Conservation (phyloP, 2,888 invertebrate species). For the Eubasilissa splendida region DNA sequence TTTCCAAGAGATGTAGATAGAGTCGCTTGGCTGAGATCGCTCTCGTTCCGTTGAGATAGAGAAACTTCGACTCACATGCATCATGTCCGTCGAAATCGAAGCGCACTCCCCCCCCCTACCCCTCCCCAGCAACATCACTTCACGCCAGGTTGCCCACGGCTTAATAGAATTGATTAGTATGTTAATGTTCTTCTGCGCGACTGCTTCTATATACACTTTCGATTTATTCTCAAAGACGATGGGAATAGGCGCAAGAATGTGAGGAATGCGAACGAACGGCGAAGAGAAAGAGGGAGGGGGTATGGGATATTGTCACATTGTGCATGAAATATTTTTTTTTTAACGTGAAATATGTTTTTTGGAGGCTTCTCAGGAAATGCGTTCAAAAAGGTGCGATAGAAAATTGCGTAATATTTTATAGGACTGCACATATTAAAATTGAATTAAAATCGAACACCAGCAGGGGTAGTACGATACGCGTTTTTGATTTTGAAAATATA, state of each 20-base stretch:
- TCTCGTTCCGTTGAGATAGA: slow-evolving; percentile 5
- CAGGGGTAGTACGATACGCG: no score
- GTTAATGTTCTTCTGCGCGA: background rate
- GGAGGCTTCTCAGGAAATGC: no score
- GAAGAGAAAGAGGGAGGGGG: background rate
- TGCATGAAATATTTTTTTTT: no score
- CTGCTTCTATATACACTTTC: background rate
- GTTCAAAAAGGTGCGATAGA: no score
- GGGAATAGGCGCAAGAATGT: background rate
- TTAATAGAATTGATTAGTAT: background rate
- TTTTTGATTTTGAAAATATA: no score
- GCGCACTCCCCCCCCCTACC: background rate
- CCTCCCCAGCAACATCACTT: background rate
- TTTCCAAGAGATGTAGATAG: background rate
- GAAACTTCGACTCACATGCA: slow-evolving; percentile 6
- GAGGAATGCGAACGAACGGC: background rate
- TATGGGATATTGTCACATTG: no score
- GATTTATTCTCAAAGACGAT: background rate
- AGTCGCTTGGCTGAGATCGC: slow-evolving; percentile 20
- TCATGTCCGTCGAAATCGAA: slow-evolving; percentile 34
- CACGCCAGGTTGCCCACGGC: background rate
- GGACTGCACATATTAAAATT: no score
- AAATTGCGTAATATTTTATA: no score
- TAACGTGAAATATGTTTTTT: no score
- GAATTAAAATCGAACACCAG: no score